A percentile compares a stretch with the other conserved stretches of the same genome.
Conservation (phyloP, 2,797 vertebrate genomes). For the Psittacula derbiana region DNA sequence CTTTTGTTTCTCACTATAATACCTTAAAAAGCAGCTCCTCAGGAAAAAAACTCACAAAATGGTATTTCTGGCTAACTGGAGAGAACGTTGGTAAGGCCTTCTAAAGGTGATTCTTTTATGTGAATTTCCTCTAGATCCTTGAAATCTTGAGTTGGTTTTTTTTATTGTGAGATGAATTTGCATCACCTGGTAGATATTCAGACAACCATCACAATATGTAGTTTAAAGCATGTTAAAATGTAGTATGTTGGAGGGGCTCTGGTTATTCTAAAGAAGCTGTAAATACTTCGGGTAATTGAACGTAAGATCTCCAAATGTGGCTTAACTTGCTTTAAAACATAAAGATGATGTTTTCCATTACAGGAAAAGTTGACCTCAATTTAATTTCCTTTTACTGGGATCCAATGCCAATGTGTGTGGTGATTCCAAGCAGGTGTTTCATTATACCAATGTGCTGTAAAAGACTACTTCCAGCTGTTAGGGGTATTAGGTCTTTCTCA, state of each 20-base stretch:
- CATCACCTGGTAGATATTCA: neutral
- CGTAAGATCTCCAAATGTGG: neutral
- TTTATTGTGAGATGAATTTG: neutral
- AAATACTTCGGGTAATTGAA: conserved; percentile 8
- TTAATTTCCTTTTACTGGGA: conserved; percentile 3
- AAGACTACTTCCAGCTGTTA: neutral
- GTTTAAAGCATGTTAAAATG: neutral
- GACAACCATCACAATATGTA: neutral
- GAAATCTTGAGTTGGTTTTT: neutral
- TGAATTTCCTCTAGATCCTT: neutral
- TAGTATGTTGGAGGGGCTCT: neutral
- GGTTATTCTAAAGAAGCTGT: neutral
- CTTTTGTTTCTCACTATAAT: neutral
- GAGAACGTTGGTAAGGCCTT: neutral
- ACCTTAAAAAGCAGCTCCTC: neutral
- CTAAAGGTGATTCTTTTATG: neutral
- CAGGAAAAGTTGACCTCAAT: neutral
- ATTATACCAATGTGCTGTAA: neutral
- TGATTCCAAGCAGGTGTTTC: conserved; percentile 17
- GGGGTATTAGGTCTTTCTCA: neutral
- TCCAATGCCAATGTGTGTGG: neutral
- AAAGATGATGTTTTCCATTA: neutral
- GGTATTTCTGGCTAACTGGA: neutral
- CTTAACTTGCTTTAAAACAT: neutral
- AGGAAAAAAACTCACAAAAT: neutral